A percentile compares a stretch with the other conserved stretches of the same genome.
Evolutionary conservation across 2,797 vertebrate genomes (phyloP).

Genomic region (Sebastes kiyomatsui): DNA sequence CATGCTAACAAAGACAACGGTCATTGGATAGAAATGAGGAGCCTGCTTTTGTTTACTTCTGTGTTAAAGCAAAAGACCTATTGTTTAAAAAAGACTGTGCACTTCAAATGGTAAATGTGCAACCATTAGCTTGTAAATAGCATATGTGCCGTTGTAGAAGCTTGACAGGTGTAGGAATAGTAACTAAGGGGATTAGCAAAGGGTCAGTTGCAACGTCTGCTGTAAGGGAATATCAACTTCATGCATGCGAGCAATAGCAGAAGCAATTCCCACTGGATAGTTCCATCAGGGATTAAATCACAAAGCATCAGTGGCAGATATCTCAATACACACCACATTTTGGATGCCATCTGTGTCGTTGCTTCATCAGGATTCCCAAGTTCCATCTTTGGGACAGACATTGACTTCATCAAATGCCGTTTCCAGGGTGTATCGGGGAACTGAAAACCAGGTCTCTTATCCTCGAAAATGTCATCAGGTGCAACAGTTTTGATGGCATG

Average conservation of each 20-base stretch:
- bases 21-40: neutral
- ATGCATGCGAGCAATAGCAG: neutral
- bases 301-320: neutral
- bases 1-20: neutral
- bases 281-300: neutral
- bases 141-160: neutral
- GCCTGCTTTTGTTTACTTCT: neutral
- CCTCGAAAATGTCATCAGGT: neutral
- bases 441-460: neutral
- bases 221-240: neutral
- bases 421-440: neutral
- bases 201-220: too few species aligned
- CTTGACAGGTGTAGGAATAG: neutral
- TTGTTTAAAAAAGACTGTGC: neutral
- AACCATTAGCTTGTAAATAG: neutral
- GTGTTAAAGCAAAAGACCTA: neutral
- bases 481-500: neutral
- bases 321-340: neutral
- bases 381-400: neutral
- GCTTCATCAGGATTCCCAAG: neutral
- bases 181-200: neutral
- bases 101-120: neutral
- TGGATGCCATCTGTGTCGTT: neutral
- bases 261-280: neutral
- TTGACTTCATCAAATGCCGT: neutral